Conservation (phyloP, 1,140 invertebrate genomes). For the Cotesia typhae region DNA sequence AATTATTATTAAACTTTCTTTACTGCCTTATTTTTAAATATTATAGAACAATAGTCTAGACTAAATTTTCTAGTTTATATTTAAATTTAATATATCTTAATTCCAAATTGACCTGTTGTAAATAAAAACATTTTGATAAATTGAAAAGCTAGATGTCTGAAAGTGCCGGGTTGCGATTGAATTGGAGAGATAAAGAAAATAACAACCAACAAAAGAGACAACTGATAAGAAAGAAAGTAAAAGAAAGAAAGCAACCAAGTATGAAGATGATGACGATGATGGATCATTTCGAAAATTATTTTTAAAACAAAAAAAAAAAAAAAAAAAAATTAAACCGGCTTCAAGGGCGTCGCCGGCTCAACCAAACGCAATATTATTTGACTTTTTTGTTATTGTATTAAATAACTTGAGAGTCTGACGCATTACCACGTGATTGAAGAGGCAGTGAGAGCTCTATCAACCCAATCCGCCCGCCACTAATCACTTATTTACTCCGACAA, state of each 20-base stretch:
- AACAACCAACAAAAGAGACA: constrained; percentile 14
- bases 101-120: no score
- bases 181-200: constrained; percentile 6
- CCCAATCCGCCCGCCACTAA: constrained; percentile 19
- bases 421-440: constrained; percentile 52
- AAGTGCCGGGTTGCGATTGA: constrained; percentile 3
- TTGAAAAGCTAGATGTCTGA: constrained; percentile 1
- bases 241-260: constrained; percentile 16
- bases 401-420: constrained; percentile 34
- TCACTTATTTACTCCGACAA: constrained; percentile 9
- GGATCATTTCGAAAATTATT: not conserved
- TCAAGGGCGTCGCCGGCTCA: constrained; percentile 27
- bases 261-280: not conserved
- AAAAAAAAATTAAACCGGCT: constrained; percentile 29
- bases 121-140: not conserved
- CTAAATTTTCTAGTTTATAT: no score
- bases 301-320: not conserved
- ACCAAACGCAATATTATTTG: not conserved
- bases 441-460: constrained; percentile 25
- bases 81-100: no score
- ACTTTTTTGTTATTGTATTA: not conserved
- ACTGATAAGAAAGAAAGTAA: not conserved
- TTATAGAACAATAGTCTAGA: no score
- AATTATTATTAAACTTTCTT: no score
- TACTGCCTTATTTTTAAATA: no score